Conservation (phyloP, 1,140 invertebrate species). For the Muscidifurax raptorellus region DNA sequence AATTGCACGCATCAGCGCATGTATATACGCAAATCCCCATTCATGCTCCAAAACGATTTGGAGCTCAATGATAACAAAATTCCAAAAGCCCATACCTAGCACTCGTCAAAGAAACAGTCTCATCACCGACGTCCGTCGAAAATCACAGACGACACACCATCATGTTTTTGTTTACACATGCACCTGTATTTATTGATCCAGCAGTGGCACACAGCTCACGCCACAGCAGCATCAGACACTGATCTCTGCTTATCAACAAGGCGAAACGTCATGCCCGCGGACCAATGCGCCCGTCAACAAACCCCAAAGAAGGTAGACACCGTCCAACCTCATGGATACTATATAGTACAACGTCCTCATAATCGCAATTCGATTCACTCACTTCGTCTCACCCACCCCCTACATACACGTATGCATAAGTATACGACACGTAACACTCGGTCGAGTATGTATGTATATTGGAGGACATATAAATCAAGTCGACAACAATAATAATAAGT, state of each 20-base stretch:
- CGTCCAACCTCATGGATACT: background rate
- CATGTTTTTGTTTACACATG: constrained; percentile 35
- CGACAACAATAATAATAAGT: background rate
- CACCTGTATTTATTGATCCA: constrained; percentile 9
- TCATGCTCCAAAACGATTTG: background rate
- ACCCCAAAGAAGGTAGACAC: background rate
- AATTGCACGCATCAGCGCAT: too few species aligned
- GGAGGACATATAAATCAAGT: background rate
- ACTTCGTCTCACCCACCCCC: background rate
- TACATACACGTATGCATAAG: too few species aligned
- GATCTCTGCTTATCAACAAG: constrained; percentile 4
- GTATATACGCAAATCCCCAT: too few species aligned
- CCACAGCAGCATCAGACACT: too few species aligned
- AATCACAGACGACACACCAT: background rate
- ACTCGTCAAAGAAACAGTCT: background rate
- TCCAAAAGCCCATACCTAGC: background rate
- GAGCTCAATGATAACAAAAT: background rate
- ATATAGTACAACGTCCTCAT: background rate
- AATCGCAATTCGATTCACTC: background rate
- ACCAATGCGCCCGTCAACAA: background rate
- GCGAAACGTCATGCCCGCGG: background rate
- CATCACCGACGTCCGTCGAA: background rate
- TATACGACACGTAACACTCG: background rate
- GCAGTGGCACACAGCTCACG: background rate
- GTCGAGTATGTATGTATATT: too few species aligned